Percentiles rank a stretch among this genome's conserved stretches.
Conservation (phyloP, 2,888 invertebrate species). For the Sialis fuliginosa region DNA sequence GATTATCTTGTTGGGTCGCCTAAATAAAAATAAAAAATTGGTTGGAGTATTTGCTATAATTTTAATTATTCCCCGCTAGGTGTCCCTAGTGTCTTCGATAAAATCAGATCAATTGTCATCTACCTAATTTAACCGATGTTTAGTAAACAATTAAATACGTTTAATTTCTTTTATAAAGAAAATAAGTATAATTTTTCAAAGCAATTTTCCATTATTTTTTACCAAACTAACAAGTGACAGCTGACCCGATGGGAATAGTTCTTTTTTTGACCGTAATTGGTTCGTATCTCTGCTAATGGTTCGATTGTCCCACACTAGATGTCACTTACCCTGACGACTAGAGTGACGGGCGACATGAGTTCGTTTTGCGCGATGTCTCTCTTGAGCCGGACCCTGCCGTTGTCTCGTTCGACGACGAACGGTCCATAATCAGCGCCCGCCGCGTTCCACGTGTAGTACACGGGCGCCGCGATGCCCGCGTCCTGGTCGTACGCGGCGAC, state of each 20-base stretch:
- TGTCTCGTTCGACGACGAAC: slow-evolving; percentile 43
- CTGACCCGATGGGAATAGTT: too few species aligned
- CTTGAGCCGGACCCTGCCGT: slow-evolving; percentile 41
- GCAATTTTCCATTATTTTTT: too few species aligned
- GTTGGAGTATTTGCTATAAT: background rate
- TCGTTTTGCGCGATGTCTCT: slow-evolving; percentile 39
- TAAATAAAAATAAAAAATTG: slow-evolving; percentile 19
- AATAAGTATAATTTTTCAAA: too few species aligned
- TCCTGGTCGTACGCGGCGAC: slow-evolving; percentile 70
- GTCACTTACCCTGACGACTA: slow-evolving; percentile 55
- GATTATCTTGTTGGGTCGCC: slow-evolving; percentile 70
- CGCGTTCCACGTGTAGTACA: slow-evolving; percentile 49
- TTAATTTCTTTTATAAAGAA: too few species aligned
- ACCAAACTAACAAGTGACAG: too few species aligned
- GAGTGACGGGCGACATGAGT: slow-evolving; percentile 50
- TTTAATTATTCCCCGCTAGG: background rate
- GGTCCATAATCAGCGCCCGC: slow-evolving; percentile 41
- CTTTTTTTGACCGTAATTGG: too few species aligned
- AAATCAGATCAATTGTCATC: too few species aligned
- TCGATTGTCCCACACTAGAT: too few species aligned
- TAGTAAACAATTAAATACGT: too few species aligned
- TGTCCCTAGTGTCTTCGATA: too few species aligned
- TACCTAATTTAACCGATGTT: too few species aligned
- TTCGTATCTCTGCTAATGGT: too few species aligned
- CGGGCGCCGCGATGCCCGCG: slow-evolving; percentile 53